Percentiles rank a stretch among this genome's conserved stretches.
Evolutionary conservation across 2,797 vertebrate genomes (phyloP).

Genomic region (Darevskia mixta): DNA sequence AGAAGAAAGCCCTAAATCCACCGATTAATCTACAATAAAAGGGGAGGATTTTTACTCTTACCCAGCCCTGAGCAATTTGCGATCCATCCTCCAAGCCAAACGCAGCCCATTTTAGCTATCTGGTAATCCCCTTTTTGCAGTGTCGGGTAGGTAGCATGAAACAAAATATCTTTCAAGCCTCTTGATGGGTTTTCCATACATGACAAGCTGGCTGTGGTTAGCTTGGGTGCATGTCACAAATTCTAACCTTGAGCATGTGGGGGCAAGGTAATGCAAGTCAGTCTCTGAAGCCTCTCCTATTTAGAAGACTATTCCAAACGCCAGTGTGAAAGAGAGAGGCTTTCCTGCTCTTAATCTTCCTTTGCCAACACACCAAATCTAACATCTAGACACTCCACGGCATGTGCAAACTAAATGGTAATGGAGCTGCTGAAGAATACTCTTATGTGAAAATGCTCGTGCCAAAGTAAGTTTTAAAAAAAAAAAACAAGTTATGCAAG

Average conservation of each 20-base stretch:
- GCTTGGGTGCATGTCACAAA: background rate
- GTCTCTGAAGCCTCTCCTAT: background rate
- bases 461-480: background rate
- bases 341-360: background rate
- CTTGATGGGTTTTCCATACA: background rate
- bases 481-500: background rate
- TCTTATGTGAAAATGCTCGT: background rate
- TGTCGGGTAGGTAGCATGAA: background rate
- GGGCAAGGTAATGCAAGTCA: background rate
- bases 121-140: background rate
- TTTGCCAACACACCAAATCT: background rate
- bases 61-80: background rate
- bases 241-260: background rate
- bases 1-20: no score
- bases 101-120: background rate
- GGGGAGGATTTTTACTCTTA: background rate
- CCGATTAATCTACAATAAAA: background rate
- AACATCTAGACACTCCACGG: background rate
- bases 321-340: background rate
- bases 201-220: background rate
- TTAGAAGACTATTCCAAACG: background rate
- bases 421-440: background rate
- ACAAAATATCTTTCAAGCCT: background rate
- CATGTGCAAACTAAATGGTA: background rate
- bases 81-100: background rate